Evolutionary conservation across 2,888 invertebrate species (phyloP).

Genomic region (Melanostoma mellinum): DNA sequence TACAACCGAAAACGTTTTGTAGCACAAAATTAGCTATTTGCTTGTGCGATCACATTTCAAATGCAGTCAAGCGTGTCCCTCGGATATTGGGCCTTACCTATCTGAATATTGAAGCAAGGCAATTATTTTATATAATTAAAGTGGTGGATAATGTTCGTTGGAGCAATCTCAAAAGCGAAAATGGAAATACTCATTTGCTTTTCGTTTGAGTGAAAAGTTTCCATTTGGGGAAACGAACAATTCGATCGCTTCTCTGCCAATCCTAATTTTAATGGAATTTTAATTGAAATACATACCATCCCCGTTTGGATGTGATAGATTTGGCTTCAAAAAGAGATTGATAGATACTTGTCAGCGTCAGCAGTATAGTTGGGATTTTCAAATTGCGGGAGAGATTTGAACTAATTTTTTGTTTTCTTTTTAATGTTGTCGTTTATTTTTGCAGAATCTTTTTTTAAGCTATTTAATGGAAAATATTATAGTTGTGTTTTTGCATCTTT

Average conservation of each 20-base stretch:
- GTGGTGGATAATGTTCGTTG: not conserved
- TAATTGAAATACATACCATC: not conserved
- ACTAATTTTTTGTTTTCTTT: too few relatives aligned
- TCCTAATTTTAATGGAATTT: slow-evolving; percentile 13
- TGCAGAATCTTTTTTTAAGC: too few relatives aligned
- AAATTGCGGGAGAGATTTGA: too few relatives aligned
- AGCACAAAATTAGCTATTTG: slow-evolving; percentile 8
- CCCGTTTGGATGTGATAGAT: not conserved
- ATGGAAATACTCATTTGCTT: not conserved
- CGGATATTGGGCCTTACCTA: slow-evolving; percentile 9
- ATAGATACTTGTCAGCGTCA: not conserved
- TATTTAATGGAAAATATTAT: too few relatives aligned
- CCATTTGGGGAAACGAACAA: not conserved
- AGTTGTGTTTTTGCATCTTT: too few relatives aligned
- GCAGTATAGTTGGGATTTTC: too few relatives aligned
- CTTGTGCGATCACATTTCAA: slow-evolving; percentile 35
- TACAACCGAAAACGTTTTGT: too few relatives aligned
- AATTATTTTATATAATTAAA: slow-evolving; percentile 20
- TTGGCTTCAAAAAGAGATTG: not conserved
- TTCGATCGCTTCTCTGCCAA: not conserved
- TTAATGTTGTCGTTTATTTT: too few relatives aligned
- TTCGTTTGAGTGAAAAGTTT: not conserved
- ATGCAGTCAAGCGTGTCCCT: slow-evolving; percentile 37
- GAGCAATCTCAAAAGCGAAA: slow-evolving; percentile 7
- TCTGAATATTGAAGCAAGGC: slow-evolving; percentile 15